Base-by-base conservation (phyloP, 2,797 vertebrate species). In the Limnodromus scolopaceus region DNA sequence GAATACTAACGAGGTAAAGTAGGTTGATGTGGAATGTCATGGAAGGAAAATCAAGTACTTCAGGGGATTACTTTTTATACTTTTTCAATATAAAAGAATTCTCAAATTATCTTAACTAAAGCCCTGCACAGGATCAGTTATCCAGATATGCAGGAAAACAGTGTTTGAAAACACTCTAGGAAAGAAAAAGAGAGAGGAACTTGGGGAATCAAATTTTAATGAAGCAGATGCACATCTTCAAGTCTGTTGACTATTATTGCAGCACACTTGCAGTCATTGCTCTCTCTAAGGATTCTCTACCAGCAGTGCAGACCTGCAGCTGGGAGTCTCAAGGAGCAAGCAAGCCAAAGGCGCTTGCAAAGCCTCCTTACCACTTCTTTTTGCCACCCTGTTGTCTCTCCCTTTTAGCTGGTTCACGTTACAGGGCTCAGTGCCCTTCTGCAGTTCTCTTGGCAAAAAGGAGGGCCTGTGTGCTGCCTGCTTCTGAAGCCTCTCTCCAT, bases 51-150 rank as follows among this genome's bases (percentile, higher is more conserved):
- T 79, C 76, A 92, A 51, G 74, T 91, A 32, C 90, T 95, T 83
- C 43, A 82, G 87, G 46, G 85, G 75, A 92, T 96, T 96, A 90
- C 32, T 87, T 97, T 87, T 95, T 84, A 93, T 88, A 87, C 36
- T 41, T 95, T 95, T 90, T 84, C 86, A 95, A 69, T 96, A 84
- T 79, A 91, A 68, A 93, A 43, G 58, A 93, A 48, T 69, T 94
- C 81, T 96, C 69, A 92, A 79, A 96, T 96, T 93, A 81, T 92
- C 78, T 96, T 82, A 95, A 87, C 51, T 74, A 72, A 93, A 93
- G 74, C 88, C 60, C 72, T 74, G 65, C 61, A 72, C 27, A 65
- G 66, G 75, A 28, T 83, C 8, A 2, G 68, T 94, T 92, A 85
- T 88, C 78, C 46, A 45, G 65, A 30, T 79, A 57, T 61, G 81